Evolutionary conservation across 2,113 vertebrate genomes (phyloP).

Genomic region (Atlantisia rogersi): DNA sequence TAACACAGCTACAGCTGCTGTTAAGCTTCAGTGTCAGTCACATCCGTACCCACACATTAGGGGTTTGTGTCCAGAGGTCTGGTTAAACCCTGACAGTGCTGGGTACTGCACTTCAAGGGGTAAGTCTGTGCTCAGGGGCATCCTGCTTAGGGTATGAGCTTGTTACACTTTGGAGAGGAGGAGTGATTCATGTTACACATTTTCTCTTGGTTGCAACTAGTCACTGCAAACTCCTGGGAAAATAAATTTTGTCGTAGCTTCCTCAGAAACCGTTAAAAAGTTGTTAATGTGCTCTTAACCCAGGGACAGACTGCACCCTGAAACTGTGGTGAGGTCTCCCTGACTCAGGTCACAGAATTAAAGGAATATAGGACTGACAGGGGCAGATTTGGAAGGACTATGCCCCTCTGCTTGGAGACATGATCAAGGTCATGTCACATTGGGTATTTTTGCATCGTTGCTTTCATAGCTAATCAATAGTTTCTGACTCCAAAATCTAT

Average conservation of each 20-base stretch:
- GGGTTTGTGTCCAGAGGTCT: not conserved
- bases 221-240: not conserved
- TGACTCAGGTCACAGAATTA: not conserved
- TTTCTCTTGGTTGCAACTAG: not conserved
- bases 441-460: not conserved
- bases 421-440: not conserved
- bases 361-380: not conserved
- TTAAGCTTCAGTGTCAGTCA: not conserved
- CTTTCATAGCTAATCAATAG: not conserved
- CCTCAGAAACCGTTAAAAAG: not conserved
- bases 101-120: not conserved
- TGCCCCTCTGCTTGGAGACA: fast-evolving
- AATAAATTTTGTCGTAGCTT: not conserved
- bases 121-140: not conserved
- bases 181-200: not conserved
- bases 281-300: fast-evolving
- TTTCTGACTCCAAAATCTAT: not conserved
- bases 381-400: not conserved
- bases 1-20: not conserved
- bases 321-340: not conserved
- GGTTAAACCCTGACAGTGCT: not conserved
- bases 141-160: not conserved
- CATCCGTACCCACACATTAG: not conserved
- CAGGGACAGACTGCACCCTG: not conserved
- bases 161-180: not conserved